Evolutionary conservation across 2,113 vertebrate species (phyloP), one percentile per base, ranked within the genome.

Genomic region (Vulpes vulpes): DNA sequence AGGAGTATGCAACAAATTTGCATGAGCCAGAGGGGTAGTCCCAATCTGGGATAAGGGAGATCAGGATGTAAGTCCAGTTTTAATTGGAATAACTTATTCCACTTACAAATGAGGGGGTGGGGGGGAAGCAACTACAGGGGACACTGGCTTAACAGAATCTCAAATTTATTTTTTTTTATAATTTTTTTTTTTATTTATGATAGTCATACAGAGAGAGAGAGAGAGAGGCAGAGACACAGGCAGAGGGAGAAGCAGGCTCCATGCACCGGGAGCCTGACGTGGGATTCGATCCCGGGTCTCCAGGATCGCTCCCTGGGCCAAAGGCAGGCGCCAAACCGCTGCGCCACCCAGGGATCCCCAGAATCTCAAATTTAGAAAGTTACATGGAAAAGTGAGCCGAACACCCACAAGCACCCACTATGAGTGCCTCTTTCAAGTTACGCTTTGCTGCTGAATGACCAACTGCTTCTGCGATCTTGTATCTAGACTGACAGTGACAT

Each of bases 1-100:
- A 25, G 4, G 25, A 22, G 5, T 1, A 5, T 8, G 4, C 0
- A 2, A 11, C 15, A 53, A 19, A 22, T 2, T 1, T 7, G 4
- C 2, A 0, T 2, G 22, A 17, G 10, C n/a, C 11, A 0, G 0
- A 32, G 30, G 2, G 43, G 38, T 0, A 2, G 43, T 19, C 73
- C 62, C 83, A 23, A 17, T 9, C 79, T 2, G 27, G 17, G 9
- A 30, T 5, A 11, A 62, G 0, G 4, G 6, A n/a, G 25, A 62
- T 2, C 82, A n/a, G 64, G 22, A 62, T 0, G 12, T 83, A 85
- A 53, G 60, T 3, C 9, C 2, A 4, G 15, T 55, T 43, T 67
- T n/a, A 11, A 35, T 1, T 23, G 17, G 32, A 64, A 15, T 1
- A 30, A 8, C 6, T 51, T 1, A 59, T 4, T 0, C 25, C 16